Evolutionary conservation across 2,888 invertebrate species (phyloP).

Genomic region (Megastigmus dorsalis): DNA sequence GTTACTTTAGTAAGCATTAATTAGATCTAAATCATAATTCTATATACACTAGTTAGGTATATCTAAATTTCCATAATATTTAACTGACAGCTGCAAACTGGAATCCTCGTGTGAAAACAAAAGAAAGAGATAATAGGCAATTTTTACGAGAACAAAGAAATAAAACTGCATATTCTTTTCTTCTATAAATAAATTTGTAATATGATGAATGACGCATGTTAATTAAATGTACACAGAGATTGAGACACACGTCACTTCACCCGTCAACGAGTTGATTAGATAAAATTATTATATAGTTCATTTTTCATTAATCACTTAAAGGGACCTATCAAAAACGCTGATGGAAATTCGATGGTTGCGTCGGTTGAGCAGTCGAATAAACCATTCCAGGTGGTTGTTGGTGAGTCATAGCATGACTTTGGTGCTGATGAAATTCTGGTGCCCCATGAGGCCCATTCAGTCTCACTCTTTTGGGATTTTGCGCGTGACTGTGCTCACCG

Average conservation of each 20-base stretch:
- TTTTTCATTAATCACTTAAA: slow-evolving; percentile 40
- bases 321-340: slow-evolving; percentile 68
- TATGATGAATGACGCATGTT: slow-evolving; percentile 42
- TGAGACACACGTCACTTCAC: slow-evolving; percentile 38
- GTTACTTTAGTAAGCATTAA: background rate
- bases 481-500: slow-evolving; percentile 76
- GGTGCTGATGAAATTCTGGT: slow-evolving; percentile 73
- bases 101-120: slow-evolving; percentile 9
- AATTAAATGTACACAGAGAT: slow-evolving; percentile 45
- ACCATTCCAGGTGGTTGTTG: slow-evolving; percentile 73
- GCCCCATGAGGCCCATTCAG: slow-evolving; percentile 78
- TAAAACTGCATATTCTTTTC: slow-evolving; percentile 32
- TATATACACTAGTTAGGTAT: background rate
- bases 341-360: slow-evolving; percentile 72
- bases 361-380: slow-evolving; percentile 72
- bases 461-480: slow-evolving; percentile 80
- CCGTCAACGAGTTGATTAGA: slow-evolving; percentile 38
- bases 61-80: background rate
- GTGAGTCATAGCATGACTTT: slow-evolving; percentile 72
- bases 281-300: slow-evolving; percentile 40
- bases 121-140: slow-evolving; percentile 6
- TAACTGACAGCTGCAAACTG: background rate
- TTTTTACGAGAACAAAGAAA: slow-evolving; percentile 7
- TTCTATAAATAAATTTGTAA: slow-evolving; percentile 51
- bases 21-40: background rate